Evolutionary conservation across 2,797 vertebrate species (phyloP).

Genomic region (Halcyon leucocephala): DNA sequence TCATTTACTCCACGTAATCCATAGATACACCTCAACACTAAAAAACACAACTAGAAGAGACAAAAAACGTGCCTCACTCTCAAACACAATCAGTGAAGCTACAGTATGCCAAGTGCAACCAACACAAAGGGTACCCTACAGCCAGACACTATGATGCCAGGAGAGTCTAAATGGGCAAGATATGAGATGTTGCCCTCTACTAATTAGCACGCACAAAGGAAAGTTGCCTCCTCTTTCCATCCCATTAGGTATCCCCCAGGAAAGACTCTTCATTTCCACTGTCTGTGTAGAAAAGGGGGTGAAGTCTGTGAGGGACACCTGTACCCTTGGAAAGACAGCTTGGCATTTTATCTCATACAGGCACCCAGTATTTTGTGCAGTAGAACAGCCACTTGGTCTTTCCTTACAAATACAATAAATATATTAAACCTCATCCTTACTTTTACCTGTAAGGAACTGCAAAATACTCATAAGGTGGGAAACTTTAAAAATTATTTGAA

Average conservation of each 20-base stretch:
- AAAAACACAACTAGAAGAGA: background rate
- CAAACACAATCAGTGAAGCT: background rate
- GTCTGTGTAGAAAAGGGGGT: background rate
- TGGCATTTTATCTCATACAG: background rate
- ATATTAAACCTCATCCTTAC: constrained; percentile 28
- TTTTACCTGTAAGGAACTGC: constrained; percentile 49
- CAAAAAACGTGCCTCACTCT: fast-evolving
- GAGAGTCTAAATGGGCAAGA: background rate
- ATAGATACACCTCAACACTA: background rate
- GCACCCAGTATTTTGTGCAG: background rate
- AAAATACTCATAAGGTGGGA: constrained; percentile 63
- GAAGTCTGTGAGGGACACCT: background rate
- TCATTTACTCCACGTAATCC: background rate
- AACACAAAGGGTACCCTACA: background rate
- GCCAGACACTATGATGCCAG: background rate
- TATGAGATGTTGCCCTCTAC: background rate
- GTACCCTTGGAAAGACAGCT: background rate
- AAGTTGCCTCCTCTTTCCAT: background rate
- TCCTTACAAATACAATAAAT: constrained; percentile 60
- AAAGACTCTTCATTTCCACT: background rate
- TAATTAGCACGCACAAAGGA: background rate
- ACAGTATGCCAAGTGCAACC: background rate
- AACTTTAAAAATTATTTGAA: constrained; percentile 71
- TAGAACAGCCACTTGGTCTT: constrained; percentile 55
- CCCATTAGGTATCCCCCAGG: background rate